These are phyloP conservation scores for Conopomorpha cramerella DNA, from an alignment of 1,140 invertebrate species.

Conservation along the genomic window DNA sequence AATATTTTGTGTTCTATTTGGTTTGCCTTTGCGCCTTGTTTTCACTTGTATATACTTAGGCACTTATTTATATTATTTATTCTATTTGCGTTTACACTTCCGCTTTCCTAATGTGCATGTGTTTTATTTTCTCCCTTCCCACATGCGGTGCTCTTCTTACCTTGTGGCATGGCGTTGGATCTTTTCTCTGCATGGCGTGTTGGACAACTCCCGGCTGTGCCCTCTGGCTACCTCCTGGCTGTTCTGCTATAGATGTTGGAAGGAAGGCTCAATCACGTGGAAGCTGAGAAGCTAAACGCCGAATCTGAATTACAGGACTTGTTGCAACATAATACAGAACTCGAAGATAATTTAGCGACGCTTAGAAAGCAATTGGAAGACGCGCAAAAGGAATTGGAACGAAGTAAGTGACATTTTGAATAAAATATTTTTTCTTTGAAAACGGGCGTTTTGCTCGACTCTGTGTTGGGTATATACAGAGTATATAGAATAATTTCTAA, in stretches of 20 bases:
- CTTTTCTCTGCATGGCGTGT: constrained; percentile 12
- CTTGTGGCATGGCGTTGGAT: constrained; percentile 22
- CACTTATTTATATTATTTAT: too few relatives aligned
- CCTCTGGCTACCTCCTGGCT: too few relatives aligned
- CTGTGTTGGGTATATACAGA: background rate
- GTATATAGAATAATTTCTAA: constrained; percentile 1
- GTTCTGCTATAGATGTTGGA: constrained; percentile 48
- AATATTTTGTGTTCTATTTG: too few relatives aligned
- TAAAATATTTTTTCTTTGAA: too few relatives aligned
- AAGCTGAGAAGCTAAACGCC: constrained; percentile 64
- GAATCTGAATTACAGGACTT: constrained; percentile 72
- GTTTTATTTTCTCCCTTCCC: constrained; percentile 25
- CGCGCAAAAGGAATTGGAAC: constrained; percentile 28
- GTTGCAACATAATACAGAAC: constrained; percentile 66
- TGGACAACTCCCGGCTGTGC: too few relatives aligned
- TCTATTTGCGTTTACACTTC: too few relatives aligned
- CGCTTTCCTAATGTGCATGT: constrained; percentile 52
- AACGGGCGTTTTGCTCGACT: constrained; percentile 6
- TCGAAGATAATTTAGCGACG: constrained; percentile 62
- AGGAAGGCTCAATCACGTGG: constrained; percentile 36
- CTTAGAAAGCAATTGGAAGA: constrained; percentile 44
- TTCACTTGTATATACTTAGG: too few relatives aligned
- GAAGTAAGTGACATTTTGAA: too few relatives aligned
- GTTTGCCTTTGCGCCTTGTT: too few relatives aligned
- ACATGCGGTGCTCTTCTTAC: constrained; percentile 2